Conservation (phyloP, 2,888 invertebrate genomes). For the Steinernema carpocapsae region DNA sequence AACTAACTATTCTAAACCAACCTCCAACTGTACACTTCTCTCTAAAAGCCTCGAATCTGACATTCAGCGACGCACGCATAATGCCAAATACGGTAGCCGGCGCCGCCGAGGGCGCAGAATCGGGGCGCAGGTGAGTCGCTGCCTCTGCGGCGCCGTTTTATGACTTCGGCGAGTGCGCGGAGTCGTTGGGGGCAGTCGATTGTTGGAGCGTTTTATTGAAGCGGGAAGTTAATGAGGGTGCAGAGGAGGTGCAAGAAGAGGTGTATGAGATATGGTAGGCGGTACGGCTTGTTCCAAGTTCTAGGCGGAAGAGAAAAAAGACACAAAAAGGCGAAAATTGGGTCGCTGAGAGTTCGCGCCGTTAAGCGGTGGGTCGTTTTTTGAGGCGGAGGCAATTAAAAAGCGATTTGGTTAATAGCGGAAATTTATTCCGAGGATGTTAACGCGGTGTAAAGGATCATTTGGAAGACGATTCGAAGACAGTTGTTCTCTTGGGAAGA, state of each 20-base stretch:
- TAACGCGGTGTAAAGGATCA: constrained; percentile 8
- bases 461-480: not conserved
- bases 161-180: constrained; percentile 28
- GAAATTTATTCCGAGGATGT: constrained; percentile 6
- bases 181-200: constrained; percentile 30
- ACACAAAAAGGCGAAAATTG: not conserved
- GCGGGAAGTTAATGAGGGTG: not conserved
- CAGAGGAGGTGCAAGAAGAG: not conserved
- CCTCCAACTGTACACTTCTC: too few relatives aligned
- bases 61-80: not conserved
- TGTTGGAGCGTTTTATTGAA: not conserved
- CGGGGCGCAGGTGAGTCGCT: constrained; percentile 26
- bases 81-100: constrained; percentile 24
- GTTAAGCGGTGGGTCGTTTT: not conserved
- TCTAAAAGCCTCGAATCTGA: too few relatives aligned
- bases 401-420: not conserved
- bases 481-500: constrained; percentile 1
- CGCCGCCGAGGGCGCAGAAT: constrained; percentile 5
- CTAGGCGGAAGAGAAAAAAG: too few relatives aligned
- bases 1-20: too few relatives aligned
- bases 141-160: constrained; percentile 30
- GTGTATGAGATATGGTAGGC: too few relatives aligned
- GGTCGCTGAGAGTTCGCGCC: not conserved
- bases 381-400: constrained; percentile 4
- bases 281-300: too few relatives aligned